These are phyloP conservation scores for Microcebus tavaratra DNA, from an alignment of 2,113 vertebrate genomes.

Conservation along the genomic window DNA sequence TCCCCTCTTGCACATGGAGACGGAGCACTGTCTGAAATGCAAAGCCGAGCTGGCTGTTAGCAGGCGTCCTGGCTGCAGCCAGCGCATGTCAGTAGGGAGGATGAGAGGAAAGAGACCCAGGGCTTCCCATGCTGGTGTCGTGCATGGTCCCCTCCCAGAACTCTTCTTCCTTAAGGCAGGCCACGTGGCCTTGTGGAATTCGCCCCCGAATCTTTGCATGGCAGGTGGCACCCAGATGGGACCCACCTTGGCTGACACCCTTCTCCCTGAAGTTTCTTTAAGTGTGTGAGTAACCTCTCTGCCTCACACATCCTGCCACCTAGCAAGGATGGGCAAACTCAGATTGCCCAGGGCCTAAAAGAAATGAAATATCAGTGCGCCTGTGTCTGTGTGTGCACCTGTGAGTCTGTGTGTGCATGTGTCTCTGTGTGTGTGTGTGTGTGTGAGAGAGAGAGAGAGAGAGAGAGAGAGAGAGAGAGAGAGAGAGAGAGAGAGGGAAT, in stretches of 20 bases:
- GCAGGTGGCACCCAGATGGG: neutral
- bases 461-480: neutral
- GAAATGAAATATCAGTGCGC: neutral
- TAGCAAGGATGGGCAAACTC: neutral
- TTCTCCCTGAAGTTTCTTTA: neutral
- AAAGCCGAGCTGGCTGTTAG: neutral
- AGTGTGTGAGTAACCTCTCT: neutral
- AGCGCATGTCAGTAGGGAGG: neutral
- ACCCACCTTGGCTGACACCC: neutral
- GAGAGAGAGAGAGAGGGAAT: neutral
- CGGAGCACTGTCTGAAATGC: neutral
- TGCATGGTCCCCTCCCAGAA: rapidly evolving
- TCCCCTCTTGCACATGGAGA: neutral
- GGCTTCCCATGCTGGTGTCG: neutral
- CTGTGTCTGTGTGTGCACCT: neutral
- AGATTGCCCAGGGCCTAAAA: neutral
- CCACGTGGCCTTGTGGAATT: neutral
- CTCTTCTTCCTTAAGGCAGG: neutral
- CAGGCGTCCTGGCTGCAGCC: neutral
- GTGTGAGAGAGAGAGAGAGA: neutral
- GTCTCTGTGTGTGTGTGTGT: too few species aligned
- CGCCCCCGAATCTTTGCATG: neutral
- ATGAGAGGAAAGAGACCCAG: neutral
- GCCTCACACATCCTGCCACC: neutral
- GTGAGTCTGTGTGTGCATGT: neutral